A percentile compares a stretch with the other conserved stretches of the same genome.
phyloP scores from a whole-genome alignment of 1,140 invertebrate genomes.

The Mizuhopecten yessoensis region DNA sequence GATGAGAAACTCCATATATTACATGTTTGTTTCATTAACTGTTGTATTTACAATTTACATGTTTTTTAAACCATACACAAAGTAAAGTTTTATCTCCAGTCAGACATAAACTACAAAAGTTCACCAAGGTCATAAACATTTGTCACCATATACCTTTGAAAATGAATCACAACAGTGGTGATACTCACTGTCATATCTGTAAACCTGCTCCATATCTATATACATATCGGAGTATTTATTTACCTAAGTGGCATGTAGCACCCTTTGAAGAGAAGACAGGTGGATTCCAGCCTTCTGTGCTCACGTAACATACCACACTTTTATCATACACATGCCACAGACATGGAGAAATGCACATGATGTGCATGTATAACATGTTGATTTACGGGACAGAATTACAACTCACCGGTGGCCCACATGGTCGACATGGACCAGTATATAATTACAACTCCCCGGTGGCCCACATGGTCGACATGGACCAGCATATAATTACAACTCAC shows the following conservation, averaged over 20 bases:
- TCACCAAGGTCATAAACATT: not conserved
- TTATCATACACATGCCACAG: not conserved
- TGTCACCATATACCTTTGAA: constrained; percentile 27
- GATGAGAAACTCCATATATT: not conserved
- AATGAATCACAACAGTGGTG: not conserved
- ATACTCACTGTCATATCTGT: not conserved
- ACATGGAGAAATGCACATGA: not conserved
- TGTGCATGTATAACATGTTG: not conserved
- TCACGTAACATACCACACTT: not conserved
- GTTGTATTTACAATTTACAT: not conserved
- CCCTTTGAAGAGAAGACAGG: not conserved
- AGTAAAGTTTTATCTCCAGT: not conserved
- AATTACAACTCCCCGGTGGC: no score
- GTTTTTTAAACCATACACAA: not conserved
- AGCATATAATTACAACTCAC: not conserved
- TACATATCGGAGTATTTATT: not conserved
- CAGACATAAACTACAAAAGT: not conserved
- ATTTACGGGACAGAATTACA: not conserved
- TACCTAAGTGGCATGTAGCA: not conserved
- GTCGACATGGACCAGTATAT: not conserved
- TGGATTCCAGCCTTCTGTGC: not conserved
- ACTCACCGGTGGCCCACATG: not conserved
- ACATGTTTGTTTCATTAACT: not conserved
- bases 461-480: no score
- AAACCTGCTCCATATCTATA: not conserved